These are phyloP conservation scores for Panulirus ornatus DNA, from an alignment of 1,140 invertebrate species.

Conservation along the genomic window DNA sequence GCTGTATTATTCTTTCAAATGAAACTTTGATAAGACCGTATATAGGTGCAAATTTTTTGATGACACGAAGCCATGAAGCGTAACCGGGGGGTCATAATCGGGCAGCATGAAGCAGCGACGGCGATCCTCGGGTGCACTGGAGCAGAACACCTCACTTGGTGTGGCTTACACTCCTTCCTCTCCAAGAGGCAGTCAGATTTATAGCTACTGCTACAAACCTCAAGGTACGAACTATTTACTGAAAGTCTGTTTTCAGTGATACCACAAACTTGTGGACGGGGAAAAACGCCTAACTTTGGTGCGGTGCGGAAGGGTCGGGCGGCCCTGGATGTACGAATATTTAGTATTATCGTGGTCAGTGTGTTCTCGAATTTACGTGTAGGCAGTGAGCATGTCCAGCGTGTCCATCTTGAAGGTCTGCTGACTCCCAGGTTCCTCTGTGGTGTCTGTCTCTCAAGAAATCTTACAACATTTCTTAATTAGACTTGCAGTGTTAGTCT, in stretches of 20 bases:
- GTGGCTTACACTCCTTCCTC: conserved; percentile 40
- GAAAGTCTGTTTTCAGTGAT: neutral
- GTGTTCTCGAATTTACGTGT: conserved; percentile 19
- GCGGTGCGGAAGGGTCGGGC: neutral
- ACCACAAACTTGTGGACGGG: neutral
- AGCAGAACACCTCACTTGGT: conserved; percentile 67
- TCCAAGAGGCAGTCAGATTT: conserved; percentile 35
- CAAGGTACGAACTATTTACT: conserved; percentile 20
- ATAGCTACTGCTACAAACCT: conserved; percentile 35
- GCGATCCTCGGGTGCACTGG: conserved; percentile 73
- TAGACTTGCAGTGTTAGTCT: neutral
- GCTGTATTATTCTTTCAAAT: neutral
- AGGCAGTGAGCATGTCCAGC: conserved; percentile 66
- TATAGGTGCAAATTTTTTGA: neutral
- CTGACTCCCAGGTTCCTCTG: neutral
- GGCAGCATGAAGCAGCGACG: conserved; percentile 67
- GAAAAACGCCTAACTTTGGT: neutral
- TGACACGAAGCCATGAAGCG: conserved; percentile 75
- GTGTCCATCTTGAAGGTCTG: conserved; percentile 68
- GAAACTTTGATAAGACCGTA: neutral
- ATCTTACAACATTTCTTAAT: neutral
- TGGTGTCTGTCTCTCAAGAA: neutral
- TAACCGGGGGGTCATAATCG: conserved; percentile 74
- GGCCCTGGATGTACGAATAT: neutral
- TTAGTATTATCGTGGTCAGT: conserved; percentile 50